Conservation (phyloP, 2,888 invertebrate genomes). For the Cataglyphis altisquamis region DNA sequence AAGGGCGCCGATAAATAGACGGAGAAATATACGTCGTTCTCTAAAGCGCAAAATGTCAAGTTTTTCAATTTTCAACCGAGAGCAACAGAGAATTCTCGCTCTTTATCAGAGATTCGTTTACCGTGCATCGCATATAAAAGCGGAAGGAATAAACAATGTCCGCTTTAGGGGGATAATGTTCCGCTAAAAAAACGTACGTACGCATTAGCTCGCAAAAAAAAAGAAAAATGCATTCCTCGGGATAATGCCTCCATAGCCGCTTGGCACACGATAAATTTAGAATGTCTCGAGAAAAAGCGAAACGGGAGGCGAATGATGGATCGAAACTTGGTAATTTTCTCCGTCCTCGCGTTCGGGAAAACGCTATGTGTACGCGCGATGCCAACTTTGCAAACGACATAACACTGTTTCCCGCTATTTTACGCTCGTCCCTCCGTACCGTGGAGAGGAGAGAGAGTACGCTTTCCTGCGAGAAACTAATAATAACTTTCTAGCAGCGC, state of each 20-base stretch:
- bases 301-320: conserved; percentile 62
- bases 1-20: conserved; percentile 68
- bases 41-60: conserved; percentile 58
- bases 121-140: not conserved
- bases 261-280: conserved; percentile 60
- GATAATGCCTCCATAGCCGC: conserved; percentile 57
- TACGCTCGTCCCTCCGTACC: conserved; percentile 57
- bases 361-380: conserved; percentile 54
- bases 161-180: conserved; percentile 58
- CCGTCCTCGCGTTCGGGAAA: conserved; percentile 23
- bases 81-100: conserved; percentile 57
- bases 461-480: conserved; percentile 52
- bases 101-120: conserved; percentile 35
- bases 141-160: conserved; percentile 73
- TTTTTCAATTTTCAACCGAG: conserved; percentile 69
- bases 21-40: conserved; percentile 50
- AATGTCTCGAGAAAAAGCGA: conserved; percentile 23
- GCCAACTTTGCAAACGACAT: conserved; percentile 64
- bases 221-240: conserved; percentile 63
- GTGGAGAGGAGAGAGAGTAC: conserved; percentile 2
- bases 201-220: conserved; percentile 57
- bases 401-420: conserved; percentile 70
- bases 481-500: conserved; percentile 55
- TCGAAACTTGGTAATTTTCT: conserved; percentile 70
- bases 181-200: conserved; percentile 63